Evolutionary conservation across 2,797 vertebrate species (phyloP), one percentile per base, ranked within the genome.

Genomic region (Tokudaia tokunoshimensis): DNA sequence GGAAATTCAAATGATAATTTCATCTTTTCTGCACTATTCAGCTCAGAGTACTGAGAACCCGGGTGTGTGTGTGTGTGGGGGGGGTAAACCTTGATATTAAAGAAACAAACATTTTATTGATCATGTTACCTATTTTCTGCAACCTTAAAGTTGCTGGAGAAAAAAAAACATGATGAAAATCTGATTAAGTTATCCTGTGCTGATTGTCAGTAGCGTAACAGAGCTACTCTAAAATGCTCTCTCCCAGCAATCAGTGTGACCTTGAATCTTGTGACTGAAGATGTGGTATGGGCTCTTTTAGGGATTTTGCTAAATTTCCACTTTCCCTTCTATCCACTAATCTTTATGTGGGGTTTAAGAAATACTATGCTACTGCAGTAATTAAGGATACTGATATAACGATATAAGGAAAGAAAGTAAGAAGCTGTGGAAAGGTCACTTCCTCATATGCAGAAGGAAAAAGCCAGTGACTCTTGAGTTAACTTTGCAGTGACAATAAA

Each of bases 1-100:
- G 47, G 67, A 65, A 92, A 15, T 86, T 91, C 81, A 95, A 85
- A 79, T 91, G 11, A 44, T 79, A 83, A 84, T 79, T 85, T 70
- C 31, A 78, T n/a, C 82, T 34, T 93, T 84, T 67, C 22, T 7
- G 1, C 92, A 70, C 31, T 67, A 67, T 76, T 95, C n/a, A 79
- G 47, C 96, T 4, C 50, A 91, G 24, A 94, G 63, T 90, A 26
- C 81, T 79, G 50, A 92, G 31, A 93, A 93, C 9, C 15, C 6
- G 83, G n/a, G 12, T 41, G 41, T 41, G 41, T 41, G 41, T 41
- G 41, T 41, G 52, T 1, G 50, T 1, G 50, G 9, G 50, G 52
- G 50, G 10, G 50, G 10, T 10, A 10, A 86, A 10, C 13, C 79
- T 92, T 91, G 14, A 34, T 88, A 50, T 88, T 95, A 85, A 96